Evolutionary conservation across 2,113 vertebrate genomes (phyloP).

Genomic region (Cyphotilapia sp.): DNA sequence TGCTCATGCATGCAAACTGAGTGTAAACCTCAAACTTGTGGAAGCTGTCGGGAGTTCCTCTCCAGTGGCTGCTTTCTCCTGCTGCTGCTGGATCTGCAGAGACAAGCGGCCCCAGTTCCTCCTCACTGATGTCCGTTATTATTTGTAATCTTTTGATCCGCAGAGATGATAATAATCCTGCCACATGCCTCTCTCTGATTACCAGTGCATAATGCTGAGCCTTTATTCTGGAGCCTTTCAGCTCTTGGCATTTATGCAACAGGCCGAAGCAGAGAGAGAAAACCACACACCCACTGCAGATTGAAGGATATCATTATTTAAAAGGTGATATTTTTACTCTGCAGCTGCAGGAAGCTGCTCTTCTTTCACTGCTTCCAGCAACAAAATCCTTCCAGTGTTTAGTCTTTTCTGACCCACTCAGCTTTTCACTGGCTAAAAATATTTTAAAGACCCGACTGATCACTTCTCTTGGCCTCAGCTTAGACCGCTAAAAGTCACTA

Average conservation of each 20-base stretch:
- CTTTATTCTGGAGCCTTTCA: neutral
- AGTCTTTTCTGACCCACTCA: neutral
- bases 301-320: neutral
- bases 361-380: neutral
- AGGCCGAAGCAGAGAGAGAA: neutral
- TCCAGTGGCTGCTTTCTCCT: neutral
- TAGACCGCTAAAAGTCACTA: neutral
- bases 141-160: conserved; percentile 60
- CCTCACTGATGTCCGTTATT: conserved; percentile 1
- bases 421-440: neutral
- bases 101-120: neutral
- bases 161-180: conserved; percentile 54
- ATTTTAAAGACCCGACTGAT: neutral
- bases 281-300: neutral
- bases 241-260: neutral
- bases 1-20: neutral
- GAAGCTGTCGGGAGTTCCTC: neutral
- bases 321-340: neutral
- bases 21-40: neutral
- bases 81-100: neutral
- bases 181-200: conserved; percentile 46
- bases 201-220: neutral
- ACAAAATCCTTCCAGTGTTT: neutral
- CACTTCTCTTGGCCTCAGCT: neutral
- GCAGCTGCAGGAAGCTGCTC: neutral